phyloP scores from a whole-genome alignment of 2,113 vertebrate species.

The Micronycteris hirsuta region DNA sequence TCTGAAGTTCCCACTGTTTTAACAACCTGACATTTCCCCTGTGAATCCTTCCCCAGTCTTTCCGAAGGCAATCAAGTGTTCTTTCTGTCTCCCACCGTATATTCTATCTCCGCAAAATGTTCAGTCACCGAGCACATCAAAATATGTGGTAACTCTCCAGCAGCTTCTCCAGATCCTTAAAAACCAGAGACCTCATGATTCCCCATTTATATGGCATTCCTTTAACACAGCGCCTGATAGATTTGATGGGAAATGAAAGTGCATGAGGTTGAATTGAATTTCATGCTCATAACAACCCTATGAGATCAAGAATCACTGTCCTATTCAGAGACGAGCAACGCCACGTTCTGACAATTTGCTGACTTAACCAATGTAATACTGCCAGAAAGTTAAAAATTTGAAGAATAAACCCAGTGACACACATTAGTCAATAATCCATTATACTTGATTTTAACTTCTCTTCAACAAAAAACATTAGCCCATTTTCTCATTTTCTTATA shows the following conservation, averaged over 20 bases:
- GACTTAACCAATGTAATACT: background rate
- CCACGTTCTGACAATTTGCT: background rate
- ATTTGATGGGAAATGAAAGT: background rate
- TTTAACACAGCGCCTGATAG: background rate
- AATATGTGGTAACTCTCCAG: background rate
- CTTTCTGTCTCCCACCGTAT: background rate
- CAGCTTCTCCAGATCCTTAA: background rate
- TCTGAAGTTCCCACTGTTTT: background rate
- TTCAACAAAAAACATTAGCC: background rate
- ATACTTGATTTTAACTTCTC: background rate
- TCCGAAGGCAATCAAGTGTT: background rate
- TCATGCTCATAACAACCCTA: background rate
- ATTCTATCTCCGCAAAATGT: background rate
- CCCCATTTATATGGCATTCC: background rate
- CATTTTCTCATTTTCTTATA: slow-evolving; percentile 1
- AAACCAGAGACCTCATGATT: background rate
- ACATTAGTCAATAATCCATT: background rate
- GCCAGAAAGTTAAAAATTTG: background rate
- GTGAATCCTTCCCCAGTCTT: background rate
- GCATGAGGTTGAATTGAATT: background rate
- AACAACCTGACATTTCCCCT: background rate
- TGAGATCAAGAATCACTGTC: background rate
- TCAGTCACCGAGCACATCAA: background rate
- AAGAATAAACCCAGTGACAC: background rate
- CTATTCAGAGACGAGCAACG: background rate